Evolutionary conservation across 2,888 invertebrate species (phyloP), one percentile per base, ranked within the genome.

Genomic region (Sminthurides aquaticus): DNA sequence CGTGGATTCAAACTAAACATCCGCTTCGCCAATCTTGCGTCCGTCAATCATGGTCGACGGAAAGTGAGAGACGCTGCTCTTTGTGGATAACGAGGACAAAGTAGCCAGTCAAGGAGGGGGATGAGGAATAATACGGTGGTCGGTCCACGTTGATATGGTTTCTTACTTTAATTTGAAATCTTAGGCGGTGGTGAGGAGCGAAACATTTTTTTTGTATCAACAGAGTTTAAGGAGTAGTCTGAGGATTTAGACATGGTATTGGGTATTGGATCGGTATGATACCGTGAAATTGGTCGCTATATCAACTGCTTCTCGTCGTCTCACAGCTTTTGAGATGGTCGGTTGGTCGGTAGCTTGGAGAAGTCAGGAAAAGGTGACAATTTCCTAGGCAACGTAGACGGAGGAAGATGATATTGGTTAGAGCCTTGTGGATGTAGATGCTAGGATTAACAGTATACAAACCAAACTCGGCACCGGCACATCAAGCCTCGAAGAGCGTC

Each of bases 191-290:
- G 43, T 15, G 15, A 11, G 15, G 15, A 34, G 43, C 43, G 43
- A 34, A 34, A 34, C 43, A 34, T 11, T 5, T n/a, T n/a, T n/a
- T n/a, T n/a, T n/a, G n/a, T 11, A 11, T 34, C 43, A 5, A 34
- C 5, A 15, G 43, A 63, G 49, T 57, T 57, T 57, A 52, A 29
- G 57, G 57, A 58, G 57, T 63, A 49, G 52, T 63, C 57, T 57
- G 52, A 26, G 57, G 57, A 57, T 58, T 63, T 63, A 63, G 57
- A 49, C 57, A 63, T 63, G 63, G 63, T 63, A 57, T 63, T 49
- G 63, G 63, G 63, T 63, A 57, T 63, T 49, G 63, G 58, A 57
- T 57, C 49, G 52, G 63, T 57, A 57, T 63, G 29, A 63, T 28
- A 63, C 49, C 63, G 66, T 66, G 60, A 66, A 62, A 66, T 66